A percentile compares a stretch with the other conserved stretches of the same genome.
phyloP scores from a whole-genome alignment of 37 sponge, comb jelly and placozoan genomes.

The Crambe crambe region DNA sequence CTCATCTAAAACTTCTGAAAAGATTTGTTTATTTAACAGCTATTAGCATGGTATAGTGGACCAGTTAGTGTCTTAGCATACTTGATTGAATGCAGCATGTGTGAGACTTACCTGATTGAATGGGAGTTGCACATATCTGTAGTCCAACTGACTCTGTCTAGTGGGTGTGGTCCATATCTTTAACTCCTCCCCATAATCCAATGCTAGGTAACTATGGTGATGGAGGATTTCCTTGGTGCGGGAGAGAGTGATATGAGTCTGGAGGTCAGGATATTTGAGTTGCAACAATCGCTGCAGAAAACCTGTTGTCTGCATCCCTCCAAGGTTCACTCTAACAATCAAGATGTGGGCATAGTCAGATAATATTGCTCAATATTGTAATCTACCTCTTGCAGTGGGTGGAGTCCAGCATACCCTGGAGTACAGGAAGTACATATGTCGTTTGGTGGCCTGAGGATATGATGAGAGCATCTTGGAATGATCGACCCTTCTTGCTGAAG shows the following conservation, averaged over 20 bases:
- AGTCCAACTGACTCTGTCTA: constrained; percentile 13
- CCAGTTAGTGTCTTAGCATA: background rate
- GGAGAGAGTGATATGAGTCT: constrained; percentile 54
- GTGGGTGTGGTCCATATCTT: constrained; percentile 48
- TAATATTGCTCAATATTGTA: background rate
- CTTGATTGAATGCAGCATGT: too few relatives aligned
- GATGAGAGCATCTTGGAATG: constrained; percentile 61
- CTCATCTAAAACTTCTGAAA: too few relatives aligned
- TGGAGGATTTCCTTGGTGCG: constrained; percentile 79
- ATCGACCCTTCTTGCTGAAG: background rate
- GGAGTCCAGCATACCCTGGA: constrained; percentile 71
- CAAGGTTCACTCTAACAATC: constrained; percentile 67
- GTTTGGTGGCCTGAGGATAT: constrained; percentile 82
- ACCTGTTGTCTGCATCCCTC: constrained; percentile 68
- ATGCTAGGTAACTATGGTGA: constrained; percentile 73
- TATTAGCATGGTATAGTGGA: too few relatives aligned
- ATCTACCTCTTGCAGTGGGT: constrained; percentile 69
- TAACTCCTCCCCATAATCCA: constrained; percentile 73
- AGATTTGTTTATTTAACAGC: too few relatives aligned
- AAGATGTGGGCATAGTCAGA: background rate
- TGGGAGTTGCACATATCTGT: constrained; percentile 68
- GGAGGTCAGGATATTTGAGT: constrained; percentile 72
- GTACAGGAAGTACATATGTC: constrained; percentile 82
- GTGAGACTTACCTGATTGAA: constrained; percentile 45
- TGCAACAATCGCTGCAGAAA: constrained; percentile 87